phyloP scores from a whole-genome alignment of 2,888 invertebrate genomes.

The Agrotis exclamationis region DNA sequence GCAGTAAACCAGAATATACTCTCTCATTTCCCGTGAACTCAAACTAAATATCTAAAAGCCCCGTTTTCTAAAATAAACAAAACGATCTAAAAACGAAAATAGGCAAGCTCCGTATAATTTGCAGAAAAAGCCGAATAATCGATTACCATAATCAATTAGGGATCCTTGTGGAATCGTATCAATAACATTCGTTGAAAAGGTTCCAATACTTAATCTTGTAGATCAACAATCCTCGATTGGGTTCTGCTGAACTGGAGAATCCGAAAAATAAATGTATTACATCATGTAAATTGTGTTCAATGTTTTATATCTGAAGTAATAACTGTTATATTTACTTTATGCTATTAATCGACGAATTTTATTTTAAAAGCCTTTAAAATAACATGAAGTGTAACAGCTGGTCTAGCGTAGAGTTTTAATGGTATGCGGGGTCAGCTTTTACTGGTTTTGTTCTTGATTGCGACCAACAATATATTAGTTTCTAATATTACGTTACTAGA shows the following conservation, averaged over 20 bases:
- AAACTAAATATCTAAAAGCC: constrained; percentile 12
- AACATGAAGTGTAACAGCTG: no score
- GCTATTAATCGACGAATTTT: no score
- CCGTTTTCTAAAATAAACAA: constrained; percentile 31
- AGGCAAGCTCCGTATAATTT: constrained; percentile 2
- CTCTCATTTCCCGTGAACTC: constrained; percentile 17
- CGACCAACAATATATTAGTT: no score
- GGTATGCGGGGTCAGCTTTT: no score
- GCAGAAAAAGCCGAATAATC: constrained; percentile 35
- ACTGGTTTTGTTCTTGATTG: no score
- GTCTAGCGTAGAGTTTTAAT: no score
- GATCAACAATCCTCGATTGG: constrained; percentile 34
- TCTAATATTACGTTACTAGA: no score
- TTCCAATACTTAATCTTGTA: constrained; percentile 40
- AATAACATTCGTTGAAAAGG: constrained; percentile 52
- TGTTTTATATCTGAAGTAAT: background rate
- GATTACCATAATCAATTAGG: constrained; percentile 57
- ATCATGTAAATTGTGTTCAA: constrained; percentile 6
- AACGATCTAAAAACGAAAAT: constrained; percentile 33
- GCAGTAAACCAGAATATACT: constrained; percentile 27
- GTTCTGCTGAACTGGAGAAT: constrained; percentile 15
- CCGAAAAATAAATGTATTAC: constrained; percentile 2
- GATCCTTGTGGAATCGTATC: constrained; percentile 28
- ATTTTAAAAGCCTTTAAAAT: no score
- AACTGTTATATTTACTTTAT: no score